Evolutionary conservation across 2,113 vertebrate genomes (phyloP).

Genomic region (Amblyopsis rosae): DNA sequence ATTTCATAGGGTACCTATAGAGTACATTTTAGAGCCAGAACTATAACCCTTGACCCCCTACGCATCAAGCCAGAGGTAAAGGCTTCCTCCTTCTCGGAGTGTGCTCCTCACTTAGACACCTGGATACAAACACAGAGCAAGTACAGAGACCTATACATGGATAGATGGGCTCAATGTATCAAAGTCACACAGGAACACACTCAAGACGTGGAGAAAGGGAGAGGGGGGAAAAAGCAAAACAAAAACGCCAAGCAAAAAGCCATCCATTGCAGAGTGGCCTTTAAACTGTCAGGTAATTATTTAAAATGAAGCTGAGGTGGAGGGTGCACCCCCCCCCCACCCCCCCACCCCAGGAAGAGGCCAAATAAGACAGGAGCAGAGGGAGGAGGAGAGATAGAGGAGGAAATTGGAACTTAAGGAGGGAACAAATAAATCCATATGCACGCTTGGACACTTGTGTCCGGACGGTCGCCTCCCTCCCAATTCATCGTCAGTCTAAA

Average conservation of each 20-base stretch:
- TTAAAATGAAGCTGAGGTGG: conserved; percentile 58
- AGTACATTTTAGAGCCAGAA: conserved; percentile 6
- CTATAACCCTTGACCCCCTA: conserved; percentile 8
- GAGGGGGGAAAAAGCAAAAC: conserved; percentile 68
- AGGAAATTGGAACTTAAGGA: conserved; percentile 22
- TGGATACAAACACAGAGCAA: conserved; percentile 37
- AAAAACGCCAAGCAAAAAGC: conserved; percentile 59
- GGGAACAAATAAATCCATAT: conserved; percentile 63
- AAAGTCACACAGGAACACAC: conserved; percentile 44
- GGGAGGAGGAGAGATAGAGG: conserved; percentile 9
- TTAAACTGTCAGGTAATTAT: conserved; percentile 75
- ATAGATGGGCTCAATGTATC: conserved; percentile 55
- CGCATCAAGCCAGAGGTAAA: conserved; percentile 1
- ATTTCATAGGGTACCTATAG: not conserved
- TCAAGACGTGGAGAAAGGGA: conserved; percentile 52
- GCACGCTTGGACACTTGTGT: conserved; percentile 40
- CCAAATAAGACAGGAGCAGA: conserved; percentile 34
- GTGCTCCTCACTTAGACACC: conserved; percentile 38
- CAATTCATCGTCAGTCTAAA: conserved; percentile 63
- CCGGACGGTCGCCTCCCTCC: conserved; percentile 40
- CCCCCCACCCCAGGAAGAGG: conserved; percentile 47
- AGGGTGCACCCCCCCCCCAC: conserved; percentile 35
- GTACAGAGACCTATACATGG: conserved; percentile 45
- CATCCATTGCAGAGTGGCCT: conserved; percentile 67
- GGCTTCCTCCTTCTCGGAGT: conserved; percentile 1